These are phyloP conservation scores for Dilophus febrilis DNA, from an alignment of 2,888 invertebrate genomes.

Conservation along the genomic window DNA sequence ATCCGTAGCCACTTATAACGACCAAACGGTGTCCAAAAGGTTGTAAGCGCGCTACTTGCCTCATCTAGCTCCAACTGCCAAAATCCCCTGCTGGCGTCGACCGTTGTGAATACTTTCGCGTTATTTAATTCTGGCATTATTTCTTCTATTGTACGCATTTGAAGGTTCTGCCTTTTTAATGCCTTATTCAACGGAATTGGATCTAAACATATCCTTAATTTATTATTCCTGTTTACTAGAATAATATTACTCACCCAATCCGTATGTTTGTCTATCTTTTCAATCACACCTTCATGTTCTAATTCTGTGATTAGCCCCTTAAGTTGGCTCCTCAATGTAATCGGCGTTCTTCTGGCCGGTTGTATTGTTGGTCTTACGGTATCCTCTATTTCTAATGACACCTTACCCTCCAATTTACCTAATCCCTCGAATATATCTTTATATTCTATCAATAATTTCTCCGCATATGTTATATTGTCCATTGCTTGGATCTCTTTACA, in stretches of 20 bases:
- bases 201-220: constrained; percentile 6
- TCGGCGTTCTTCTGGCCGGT: neutral
- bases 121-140: constrained; percentile 6
- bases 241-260: constrained; percentile 7
- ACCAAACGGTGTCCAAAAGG: constrained; percentile 10
- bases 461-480: neutral
- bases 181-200: constrained; percentile 5
- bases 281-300: neutral
- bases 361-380: neutral
- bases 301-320: neutral
- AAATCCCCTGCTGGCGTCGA: constrained; percentile 6
- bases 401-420: constrained; percentile 3
- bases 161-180: constrained; percentile 5
- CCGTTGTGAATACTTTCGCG: constrained; percentile 5
- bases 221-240: constrained; percentile 6
- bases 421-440: constrained; percentile 6
- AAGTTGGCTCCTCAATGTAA: neutral
- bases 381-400: constrained; percentile 6
- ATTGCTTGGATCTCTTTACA: neutral
- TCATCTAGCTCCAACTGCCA: constrained; percentile 8
- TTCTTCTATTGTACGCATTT: constrained; percentile 7
- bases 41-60: constrained; percentile 5
- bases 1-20: constrained; percentile 2
- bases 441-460: constrained; percentile 2
- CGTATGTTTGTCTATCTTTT: constrained; percentile 4